Evolutionary conservation across 2,113 vertebrate genomes (phyloP).

Genomic region (Microcebus jonahi): DNA sequence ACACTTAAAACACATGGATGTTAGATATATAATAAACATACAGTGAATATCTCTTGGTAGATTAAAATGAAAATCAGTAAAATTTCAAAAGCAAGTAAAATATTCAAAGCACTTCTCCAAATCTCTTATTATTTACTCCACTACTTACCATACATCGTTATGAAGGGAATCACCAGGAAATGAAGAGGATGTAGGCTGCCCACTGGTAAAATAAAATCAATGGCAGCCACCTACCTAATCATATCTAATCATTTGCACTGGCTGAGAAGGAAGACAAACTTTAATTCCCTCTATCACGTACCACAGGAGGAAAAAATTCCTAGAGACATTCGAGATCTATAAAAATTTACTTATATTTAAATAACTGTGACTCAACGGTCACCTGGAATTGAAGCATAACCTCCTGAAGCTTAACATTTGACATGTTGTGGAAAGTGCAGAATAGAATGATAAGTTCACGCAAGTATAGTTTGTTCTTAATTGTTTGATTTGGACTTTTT

Average conservation of each 20-base stretch:
- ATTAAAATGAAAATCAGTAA: not conserved
- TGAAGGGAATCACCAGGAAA: not conserved
- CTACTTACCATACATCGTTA: not conserved
- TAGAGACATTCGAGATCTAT: constrained; percentile 63
- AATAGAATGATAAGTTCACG: constrained; percentile 76
- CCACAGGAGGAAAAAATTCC: constrained; percentile 52
- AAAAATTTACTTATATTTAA: constrained; percentile 76
- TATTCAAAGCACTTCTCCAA: not conserved
- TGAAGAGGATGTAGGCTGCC: not conserved
- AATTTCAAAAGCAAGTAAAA: constrained; percentile 32
- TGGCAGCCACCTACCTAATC: not conserved
- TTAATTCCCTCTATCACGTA: constrained; percentile 62
- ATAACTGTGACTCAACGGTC: constrained; percentile 57
- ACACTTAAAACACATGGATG: not conserved
- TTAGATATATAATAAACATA: not conserved
- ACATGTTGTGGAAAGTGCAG: constrained; percentile 54
- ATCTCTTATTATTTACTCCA: not conserved
- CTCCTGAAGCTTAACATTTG: constrained; percentile 66
- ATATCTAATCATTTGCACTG: not conserved
- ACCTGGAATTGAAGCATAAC: constrained; percentile 70
- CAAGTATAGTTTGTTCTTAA: constrained; percentile 73
- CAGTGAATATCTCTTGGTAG: not conserved
- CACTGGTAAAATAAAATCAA: not conserved
- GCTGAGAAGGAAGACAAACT: constrained; percentile 10
- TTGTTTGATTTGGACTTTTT: constrained; percentile 72